phyloP scores from a whole-genome alignment of 2,888 invertebrate genomes.

The Sclerodermus sp. region DNA sequence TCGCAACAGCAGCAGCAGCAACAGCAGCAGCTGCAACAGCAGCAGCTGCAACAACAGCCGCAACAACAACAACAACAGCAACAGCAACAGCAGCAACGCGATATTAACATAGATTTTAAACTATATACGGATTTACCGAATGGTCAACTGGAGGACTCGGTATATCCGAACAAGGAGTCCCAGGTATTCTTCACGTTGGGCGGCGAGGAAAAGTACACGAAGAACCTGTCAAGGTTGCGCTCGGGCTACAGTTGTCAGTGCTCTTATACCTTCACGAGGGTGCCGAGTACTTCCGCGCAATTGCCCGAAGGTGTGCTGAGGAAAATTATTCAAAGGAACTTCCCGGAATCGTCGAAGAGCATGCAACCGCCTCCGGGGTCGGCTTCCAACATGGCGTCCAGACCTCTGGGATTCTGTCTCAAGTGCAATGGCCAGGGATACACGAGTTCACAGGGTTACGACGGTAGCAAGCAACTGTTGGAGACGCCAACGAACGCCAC shows the following conservation, averaged over 20 bases:
- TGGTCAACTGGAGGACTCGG: slow-evolving; percentile 7
- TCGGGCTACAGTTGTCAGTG: slow-evolving; percentile 38
- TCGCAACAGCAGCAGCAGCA: too few relatives aligned
- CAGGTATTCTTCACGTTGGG: slow-evolving; percentile 51
- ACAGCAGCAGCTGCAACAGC: too few relatives aligned
- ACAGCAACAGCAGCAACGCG: too few relatives aligned
- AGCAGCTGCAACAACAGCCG: too few relatives aligned
- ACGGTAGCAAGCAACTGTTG: slow-evolving; percentile 51
- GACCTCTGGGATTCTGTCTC: slow-evolving; percentile 35
- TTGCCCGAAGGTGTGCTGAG: slow-evolving; percentile 47
- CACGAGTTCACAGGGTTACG: slow-evolving; percentile 29
- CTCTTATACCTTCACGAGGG: slow-evolving; percentile 45
- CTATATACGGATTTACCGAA: neutral
- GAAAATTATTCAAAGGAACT: slow-evolving; percentile 52
- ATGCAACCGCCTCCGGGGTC: slow-evolving; percentile 35
- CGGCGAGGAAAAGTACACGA: slow-evolving; percentile 40
- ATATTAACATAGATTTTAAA: neutral
- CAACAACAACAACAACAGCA: too few relatives aligned
- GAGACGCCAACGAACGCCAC: slow-evolving; percentile 81
- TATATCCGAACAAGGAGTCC: slow-evolving; percentile 22
- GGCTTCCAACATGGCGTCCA: slow-evolving; percentile 24
- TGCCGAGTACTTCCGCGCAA: slow-evolving; percentile 51
- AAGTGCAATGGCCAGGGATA: slow-evolving; percentile 42
- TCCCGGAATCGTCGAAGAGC: slow-evolving; percentile 51
- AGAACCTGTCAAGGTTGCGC: slow-evolving; percentile 16